Percentiles rank a stretch among this genome's conserved stretches.
Evolutionary conservation across 2,888 invertebrate genomes (phyloP).

Genomic region (Dryadula phaetusa): DNA sequence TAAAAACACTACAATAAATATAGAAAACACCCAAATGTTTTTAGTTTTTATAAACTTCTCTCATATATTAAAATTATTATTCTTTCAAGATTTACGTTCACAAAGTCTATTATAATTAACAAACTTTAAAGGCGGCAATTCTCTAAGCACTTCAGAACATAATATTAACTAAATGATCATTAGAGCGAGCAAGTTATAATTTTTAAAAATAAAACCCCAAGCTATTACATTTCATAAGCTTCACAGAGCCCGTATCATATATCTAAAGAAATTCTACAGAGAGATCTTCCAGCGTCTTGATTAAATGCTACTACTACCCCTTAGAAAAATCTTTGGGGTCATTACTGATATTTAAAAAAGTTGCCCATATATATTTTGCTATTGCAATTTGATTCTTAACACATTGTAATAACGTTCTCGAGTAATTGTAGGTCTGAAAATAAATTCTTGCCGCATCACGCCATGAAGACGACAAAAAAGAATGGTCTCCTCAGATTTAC

Average conservation of each 20-base stretch:
- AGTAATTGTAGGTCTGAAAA: conserved; percentile 8
- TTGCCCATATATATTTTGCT: conserved; percentile 4
- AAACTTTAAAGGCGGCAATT: background rate
- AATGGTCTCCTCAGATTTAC: conserved; percentile 64
- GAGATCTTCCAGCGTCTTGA: conserved; percentile 58
- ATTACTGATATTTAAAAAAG: conserved; percentile 57
- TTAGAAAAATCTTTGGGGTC: conserved; percentile 70
- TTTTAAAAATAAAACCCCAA: background rate
- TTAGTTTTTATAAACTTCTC: too few relatives aligned
- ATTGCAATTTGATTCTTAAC: conserved; percentile 21
- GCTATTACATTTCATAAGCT: conserved; percentile 25
- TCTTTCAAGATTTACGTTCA: background rate
- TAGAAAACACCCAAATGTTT: too few relatives aligned
- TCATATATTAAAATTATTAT: too few relatives aligned
- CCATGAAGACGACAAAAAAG: conserved; percentile 62
- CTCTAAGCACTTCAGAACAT: background rate
- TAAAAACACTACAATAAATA: too few relatives aligned
- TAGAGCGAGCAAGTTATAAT: conserved; percentile 1
- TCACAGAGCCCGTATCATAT: conserved; percentile 24
- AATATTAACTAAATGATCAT: background rate
- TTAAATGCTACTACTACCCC: conserved; percentile 68
- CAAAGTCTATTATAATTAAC: background rate
- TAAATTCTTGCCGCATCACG: conserved; percentile 39
- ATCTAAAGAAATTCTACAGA: conserved; percentile 27
- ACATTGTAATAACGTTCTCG: background rate